Base-by-base conservation (phyloP, 2,797 vertebrate species). In the Streptopelia turtur region DNA sequence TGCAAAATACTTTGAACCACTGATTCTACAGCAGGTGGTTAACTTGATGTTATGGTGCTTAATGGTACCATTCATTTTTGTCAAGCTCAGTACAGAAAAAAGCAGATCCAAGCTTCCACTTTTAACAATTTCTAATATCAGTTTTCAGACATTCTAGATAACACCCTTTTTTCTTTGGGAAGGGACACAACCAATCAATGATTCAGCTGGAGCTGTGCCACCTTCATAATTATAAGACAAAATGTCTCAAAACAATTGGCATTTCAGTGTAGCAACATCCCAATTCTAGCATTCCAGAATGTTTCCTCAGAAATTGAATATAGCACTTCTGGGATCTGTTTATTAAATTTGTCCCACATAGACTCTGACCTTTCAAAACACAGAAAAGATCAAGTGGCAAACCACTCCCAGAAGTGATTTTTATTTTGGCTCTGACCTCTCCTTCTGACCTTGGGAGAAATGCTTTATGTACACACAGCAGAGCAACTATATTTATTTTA, bases 281-380 rank as follows among this genome's bases (percentile, higher is more conserved):
- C 86, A 80, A 2, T 88, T 94, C 88, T 82, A 53, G 11, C 83
- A 77, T 91, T 83, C 75, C 50, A 89, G 65, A 86, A 72, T 10
- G 65, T 55, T 95, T 92, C 64, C 75, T 87, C 16, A 0, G 90
- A 96, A 94, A 96, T 86, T 81, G 81, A 93, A 84, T 90, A 88
- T 78, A 94, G 87, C 86, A 60, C 84, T 91, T 91, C 56, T 88
- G 93, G 84, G 83, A 95, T 82, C 72, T 27, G 63, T 96, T 96
- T 96, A 94, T 97, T 96, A 96, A 91, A 97, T 97, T 92, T 96
- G 87, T 95, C 75, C 79, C 85, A 80, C 93, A 95, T 35, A 94
- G 79, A 79, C 68, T 79, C 31, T 91, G 93, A 97, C 95, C 89
- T 97, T 97, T 90, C 64, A 95, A 95, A 96, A 95, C 56, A 95